Conservation (phyloP, 2,797 vertebrate genomes). For the Halcyon smyrnensis region DNA sequence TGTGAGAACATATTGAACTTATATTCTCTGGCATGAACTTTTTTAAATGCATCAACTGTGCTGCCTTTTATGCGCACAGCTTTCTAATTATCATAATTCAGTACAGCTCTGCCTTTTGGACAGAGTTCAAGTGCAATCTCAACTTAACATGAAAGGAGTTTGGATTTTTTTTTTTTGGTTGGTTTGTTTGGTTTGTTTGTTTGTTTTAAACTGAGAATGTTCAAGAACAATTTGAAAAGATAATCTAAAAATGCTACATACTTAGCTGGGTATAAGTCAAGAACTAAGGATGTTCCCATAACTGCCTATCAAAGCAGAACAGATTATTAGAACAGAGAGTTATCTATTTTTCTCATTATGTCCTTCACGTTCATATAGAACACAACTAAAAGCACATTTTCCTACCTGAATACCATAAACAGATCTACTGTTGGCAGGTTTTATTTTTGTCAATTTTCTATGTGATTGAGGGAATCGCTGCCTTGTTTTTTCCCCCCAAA, state of each 20-base stretch:
- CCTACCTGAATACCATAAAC: conserved; percentile 9
- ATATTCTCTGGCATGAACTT: conserved; percentile 82
- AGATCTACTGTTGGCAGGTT: conserved; percentile 9
- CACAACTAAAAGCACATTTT: neutral
- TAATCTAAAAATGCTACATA: conserved; percentile 71
- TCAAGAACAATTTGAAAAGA: conserved; percentile 79
- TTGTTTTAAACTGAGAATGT: conserved; percentile 67
- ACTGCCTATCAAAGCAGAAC: conserved; percentile 41
- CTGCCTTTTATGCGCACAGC: conserved; percentile 79
- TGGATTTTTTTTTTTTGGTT: neutral
- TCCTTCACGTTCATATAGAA: conserved; percentile 29
- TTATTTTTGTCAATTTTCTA: conserved; percentile 7
- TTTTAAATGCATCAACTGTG: conserved; percentile 77
- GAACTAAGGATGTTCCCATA: conserved; percentile 40
- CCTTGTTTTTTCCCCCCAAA: neutral
- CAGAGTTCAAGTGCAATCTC: conserved; percentile 80
- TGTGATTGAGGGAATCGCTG: neutral
- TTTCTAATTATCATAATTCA: conserved; percentile 85
- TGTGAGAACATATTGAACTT: conserved; percentile 84
- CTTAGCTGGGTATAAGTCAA: conserved; percentile 56
- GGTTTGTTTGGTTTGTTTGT: neutral
- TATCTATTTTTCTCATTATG: conserved; percentile 11
- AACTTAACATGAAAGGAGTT: conserved; percentile 79
- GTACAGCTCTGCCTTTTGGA: conserved; percentile 79
- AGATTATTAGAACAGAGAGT: conserved; percentile 46